Evolutionary conservation across 2,888 invertebrate genomes (phyloP).

Genomic region (Rhynchonema sp.): DNA sequence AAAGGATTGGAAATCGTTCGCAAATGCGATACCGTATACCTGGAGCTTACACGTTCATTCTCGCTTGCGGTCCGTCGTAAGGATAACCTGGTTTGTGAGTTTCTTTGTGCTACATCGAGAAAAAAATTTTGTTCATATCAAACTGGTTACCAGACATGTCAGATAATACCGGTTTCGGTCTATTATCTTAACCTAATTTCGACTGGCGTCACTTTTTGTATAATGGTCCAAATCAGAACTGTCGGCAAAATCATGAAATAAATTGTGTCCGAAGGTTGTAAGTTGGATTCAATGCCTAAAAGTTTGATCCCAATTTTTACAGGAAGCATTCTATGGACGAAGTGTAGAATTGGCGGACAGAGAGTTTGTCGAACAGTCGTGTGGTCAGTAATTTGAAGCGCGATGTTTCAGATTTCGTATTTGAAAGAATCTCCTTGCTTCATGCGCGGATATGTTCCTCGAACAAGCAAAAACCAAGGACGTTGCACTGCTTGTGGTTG

Average conservation of each 20-base stretch:
- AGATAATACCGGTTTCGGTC: too few species aligned
- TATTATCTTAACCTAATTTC: too few species aligned
- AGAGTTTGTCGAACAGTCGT: constrained; percentile 70
- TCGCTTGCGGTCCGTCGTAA: constrained; percentile 42
- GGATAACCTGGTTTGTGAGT: constrained; percentile 11
- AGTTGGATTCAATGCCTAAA: too few species aligned
- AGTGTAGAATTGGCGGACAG: constrained; percentile 61
- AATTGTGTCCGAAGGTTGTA: too few species aligned
- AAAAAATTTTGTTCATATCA: too few species aligned
- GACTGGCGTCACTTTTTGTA: too few species aligned
- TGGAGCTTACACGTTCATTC: constrained; percentile 86
- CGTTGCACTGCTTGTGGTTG: constrained; percentile 74
- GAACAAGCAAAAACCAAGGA: constrained; percentile 50
- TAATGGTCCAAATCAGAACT: too few species aligned
- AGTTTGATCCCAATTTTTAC: constrained; percentile 6
- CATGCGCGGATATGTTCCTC: constrained; percentile 50
- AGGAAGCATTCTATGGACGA: constrained; percentile 77
- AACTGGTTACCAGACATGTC: too few species aligned
- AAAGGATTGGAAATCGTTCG: constrained; percentile 75
- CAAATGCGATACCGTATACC: constrained; percentile 62
- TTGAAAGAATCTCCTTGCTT: background rate
- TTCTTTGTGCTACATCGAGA: too few species aligned
- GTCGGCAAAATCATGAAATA: too few species aligned
- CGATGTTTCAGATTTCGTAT: background rate
- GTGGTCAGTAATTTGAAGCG: constrained; percentile 15